Conservation (phyloP, 2,113 vertebrate genomes). For the Myrmecobius fasciatus region DNA sequence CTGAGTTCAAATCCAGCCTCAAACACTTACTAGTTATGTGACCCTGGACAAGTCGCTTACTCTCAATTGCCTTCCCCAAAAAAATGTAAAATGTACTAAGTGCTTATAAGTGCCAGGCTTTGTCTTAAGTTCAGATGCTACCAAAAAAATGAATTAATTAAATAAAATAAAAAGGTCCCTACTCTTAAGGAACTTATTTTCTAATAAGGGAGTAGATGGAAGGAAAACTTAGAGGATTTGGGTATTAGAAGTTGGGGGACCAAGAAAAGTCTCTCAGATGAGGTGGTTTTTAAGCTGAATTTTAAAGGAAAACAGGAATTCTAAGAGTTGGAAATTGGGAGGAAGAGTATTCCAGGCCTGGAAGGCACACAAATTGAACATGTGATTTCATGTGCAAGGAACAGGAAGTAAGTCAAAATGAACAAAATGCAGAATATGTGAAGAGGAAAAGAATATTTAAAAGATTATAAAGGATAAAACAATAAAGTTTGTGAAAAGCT, state of each 20-base stretch:
- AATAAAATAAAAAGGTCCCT: neutral
- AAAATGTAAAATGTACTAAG: too few relatives aligned
- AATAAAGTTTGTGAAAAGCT: neutral
- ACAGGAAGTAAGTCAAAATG: too few relatives aligned
- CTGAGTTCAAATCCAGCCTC: too few relatives aligned
- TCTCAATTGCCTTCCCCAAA: too few relatives aligned
- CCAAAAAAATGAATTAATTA: too few relatives aligned
- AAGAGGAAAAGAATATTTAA: neutral
- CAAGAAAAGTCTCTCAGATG: neutral
- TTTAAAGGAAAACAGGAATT: neutral
- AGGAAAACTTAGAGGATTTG: neutral
- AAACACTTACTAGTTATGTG: too few relatives aligned
- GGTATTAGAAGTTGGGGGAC: neutral
- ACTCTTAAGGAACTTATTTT: neutral
- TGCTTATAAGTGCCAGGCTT: neutral
- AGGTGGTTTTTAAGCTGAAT: neutral
- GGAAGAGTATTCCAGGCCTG: neutral
- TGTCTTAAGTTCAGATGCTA: neutral
- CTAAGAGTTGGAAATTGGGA: neutral
- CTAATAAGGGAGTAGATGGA: neutral
- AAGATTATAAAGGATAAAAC: neutral
- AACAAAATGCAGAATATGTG: neutral
- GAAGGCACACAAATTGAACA: neutral
- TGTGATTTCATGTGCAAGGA: neutral
- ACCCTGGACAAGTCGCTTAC: too few relatives aligned